A percentile compares a stretch with the other conserved stretches of the same genome.
Evolutionary conservation across 2,888 invertebrate genomes (phyloP).

Genomic region (Drosophila vallismaia): DNA sequence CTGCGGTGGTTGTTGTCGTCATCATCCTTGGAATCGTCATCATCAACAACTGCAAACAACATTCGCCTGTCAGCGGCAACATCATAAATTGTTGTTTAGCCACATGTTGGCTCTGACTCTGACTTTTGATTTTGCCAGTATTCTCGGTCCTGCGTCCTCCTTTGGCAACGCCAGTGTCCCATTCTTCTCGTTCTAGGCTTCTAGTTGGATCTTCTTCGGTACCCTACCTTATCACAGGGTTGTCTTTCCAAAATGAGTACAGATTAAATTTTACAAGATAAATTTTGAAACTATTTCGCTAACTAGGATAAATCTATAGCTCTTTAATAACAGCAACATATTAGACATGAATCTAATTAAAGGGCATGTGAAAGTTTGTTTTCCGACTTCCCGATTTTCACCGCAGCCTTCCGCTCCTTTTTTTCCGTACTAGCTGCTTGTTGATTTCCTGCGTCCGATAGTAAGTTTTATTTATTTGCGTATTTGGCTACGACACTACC

Average conservation of each 20-base stretch:
- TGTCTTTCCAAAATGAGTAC: background rate
- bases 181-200: conserved; percentile 10
- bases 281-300: background rate
- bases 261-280: background rate
- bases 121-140: conserved; percentile 9
- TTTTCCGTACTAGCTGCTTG: conserved; percentile 23
- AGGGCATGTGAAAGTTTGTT: background rate
- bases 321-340: background rate
- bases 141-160: conserved; percentile 1
- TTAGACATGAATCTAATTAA: background rate
- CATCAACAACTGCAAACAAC: conserved; percentile 80
- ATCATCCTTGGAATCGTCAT: conserved; percentile 73
- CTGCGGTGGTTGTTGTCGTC: conserved; percentile 42
- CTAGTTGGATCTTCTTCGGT: conserved; percentile 10
- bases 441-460: conserved; percentile 77
- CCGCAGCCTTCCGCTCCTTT: background rate
- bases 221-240: conserved; percentile 10
- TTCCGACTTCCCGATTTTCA: background rate
- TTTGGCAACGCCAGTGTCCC: background rate
- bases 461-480: conserved; percentile 68
- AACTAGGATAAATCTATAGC: background rate
- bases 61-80: conserved; percentile 82
- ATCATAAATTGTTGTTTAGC: conserved; percentile 82
- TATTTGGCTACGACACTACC: conserved; percentile 41
- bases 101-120: conserved; percentile 67